A percentile compares a stretch with the other conserved stretches of the same genome.
Evolutionary conservation across 2,888 invertebrate genomes (phyloP).

Genomic region (Tinea trinotella): DNA sequence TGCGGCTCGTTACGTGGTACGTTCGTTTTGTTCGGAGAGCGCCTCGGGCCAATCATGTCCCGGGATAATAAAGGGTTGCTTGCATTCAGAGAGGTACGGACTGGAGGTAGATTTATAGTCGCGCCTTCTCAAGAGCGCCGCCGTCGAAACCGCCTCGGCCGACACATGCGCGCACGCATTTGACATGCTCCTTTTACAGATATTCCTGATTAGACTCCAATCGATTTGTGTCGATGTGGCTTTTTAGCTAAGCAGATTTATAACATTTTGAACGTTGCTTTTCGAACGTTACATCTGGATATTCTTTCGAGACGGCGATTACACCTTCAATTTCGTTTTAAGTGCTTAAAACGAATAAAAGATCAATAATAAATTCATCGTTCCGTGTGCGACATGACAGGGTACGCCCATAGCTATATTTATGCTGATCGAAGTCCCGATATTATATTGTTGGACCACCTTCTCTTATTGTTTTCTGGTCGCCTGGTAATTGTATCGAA

Average conservation of each 20-base stretch:
- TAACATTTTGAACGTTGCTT: not conserved
- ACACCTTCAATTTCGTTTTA: not conserved
- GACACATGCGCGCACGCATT: slow-evolving; percentile 46
- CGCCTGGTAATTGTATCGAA: slow-evolving; percentile 29
- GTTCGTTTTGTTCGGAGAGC: slow-evolving; percentile 52
- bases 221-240: slow-evolving; percentile 13
- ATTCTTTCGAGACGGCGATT: slow-evolving; percentile 2
- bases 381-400: slow-evolving; percentile 46
- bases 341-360: slow-evolving; percentile 24
- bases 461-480: slow-evolving; percentile 18
- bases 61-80: slow-evolving; percentile 65
- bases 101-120: slow-evolving; percentile 56
- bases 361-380: slow-evolving; percentile 39
- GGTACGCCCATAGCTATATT: slow-evolving; percentile 53
- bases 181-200: slow-evolving; percentile 40
- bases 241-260: slow-evolving; percentile 12
- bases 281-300: not conserved
- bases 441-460: slow-evolving; percentile 27
- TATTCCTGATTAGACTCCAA: slow-evolving; percentile 14
- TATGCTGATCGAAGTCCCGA: slow-evolving; percentile 49
- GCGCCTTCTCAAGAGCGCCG: slow-evolving; percentile 26
- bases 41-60: slow-evolving; percentile 68
- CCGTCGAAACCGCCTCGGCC: slow-evolving; percentile 39
- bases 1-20: slow-evolving; percentile 50
- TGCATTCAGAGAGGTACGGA: slow-evolving; percentile 44